phyloP scores from a whole-genome alignment of 2,888 invertebrate species.

The Plemyria rubiginata region DNA sequence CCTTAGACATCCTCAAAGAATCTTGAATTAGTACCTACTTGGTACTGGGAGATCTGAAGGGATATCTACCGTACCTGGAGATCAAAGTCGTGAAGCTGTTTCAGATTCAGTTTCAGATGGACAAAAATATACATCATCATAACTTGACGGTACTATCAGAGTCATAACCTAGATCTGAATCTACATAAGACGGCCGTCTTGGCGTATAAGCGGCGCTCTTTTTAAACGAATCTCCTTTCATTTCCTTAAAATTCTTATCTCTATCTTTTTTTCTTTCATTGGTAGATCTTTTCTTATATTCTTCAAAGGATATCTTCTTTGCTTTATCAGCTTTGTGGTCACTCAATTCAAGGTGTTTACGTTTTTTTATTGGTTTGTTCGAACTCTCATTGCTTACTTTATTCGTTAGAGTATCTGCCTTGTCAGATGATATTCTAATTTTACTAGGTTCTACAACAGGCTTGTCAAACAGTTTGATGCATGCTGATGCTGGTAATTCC shows the following conservation, averaged over 20 bases:
- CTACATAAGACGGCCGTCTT: constrained; percentile 32
- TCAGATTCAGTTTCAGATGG: no score
- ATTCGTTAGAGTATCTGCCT: background rate
- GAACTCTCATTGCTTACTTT: background rate
- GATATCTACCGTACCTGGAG: no score
- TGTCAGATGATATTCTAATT: background rate
- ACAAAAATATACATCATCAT: background rate
- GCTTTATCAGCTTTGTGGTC: constrained; percentile 20
- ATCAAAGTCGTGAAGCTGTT: no score
- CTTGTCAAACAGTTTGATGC: background rate
- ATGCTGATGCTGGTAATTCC: constrained; percentile 7
- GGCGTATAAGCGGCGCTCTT: background rate
- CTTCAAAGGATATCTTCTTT: constrained; percentile 59
- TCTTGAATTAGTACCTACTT: no score
- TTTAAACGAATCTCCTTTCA: background rate
- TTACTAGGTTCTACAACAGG: background rate
- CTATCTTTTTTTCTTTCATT: constrained; percentile 9
- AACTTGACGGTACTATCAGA: constrained; percentile 52
- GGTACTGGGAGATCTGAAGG: no score
- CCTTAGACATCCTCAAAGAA: no score
- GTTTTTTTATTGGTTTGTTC: constrained; percentile 2
- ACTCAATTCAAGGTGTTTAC: background rate
- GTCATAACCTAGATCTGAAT: constrained; percentile 55
- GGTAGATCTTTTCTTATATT: constrained; percentile 54
- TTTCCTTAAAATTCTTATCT: background rate